These are phyloP conservation scores for Melanotaenia trifasciata DNA, from an alignment of 2,797 vertebrate genomes.

Conservation along the genomic window DNA sequence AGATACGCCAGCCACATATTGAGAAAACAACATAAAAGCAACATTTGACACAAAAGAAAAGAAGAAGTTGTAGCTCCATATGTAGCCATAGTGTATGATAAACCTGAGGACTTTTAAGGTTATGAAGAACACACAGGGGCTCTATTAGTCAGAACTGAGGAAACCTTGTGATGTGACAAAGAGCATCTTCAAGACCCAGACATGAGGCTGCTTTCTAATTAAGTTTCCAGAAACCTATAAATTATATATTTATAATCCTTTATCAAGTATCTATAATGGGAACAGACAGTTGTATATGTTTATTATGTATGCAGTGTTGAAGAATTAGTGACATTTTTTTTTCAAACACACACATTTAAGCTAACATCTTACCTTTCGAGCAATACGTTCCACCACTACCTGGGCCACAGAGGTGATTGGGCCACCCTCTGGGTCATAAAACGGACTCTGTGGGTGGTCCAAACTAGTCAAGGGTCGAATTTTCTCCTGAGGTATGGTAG, in stretches of 20 bases:
- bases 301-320: too few relatives aligned
- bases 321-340: too few relatives aligned
- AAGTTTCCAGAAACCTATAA: too few relatives aligned
- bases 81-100: background rate
- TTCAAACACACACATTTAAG: background rate
- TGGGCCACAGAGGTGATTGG: constrained; percentile 89
- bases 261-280: too few relatives aligned
- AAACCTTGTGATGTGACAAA: too few relatives aligned
- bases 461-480: constrained; percentile 94
- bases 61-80: background rate
- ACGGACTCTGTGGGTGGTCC: constrained; percentile 95
- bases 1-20: background rate
- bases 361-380: constrained; percentile 88
- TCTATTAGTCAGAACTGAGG: too few relatives aligned
- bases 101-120: too few relatives aligned
- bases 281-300: background rate
- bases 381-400: constrained; percentile 94
- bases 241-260: too few relatives aligned
- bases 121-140: too few relatives aligned
- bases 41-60: background rate
- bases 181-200: background rate
- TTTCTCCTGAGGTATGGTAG: constrained; percentile 92
- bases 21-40: background rate
- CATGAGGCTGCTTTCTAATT: background rate
- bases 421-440: constrained; percentile 93